Conservation (phyloP, 2,113 vertebrate species). For the Strigops habroptila region DNA sequence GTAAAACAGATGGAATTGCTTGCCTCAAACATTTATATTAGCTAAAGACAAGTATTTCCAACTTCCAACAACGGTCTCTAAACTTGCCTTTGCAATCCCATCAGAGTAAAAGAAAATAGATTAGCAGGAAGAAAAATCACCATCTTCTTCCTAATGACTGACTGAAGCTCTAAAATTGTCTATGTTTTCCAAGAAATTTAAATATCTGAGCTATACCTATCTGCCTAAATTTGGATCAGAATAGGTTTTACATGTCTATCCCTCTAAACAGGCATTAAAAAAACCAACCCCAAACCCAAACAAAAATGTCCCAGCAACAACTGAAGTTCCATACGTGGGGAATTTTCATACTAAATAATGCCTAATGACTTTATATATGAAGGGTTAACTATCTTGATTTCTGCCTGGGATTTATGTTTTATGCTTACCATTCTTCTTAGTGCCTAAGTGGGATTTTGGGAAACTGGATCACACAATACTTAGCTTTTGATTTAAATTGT, state of each 20-base stretch:
- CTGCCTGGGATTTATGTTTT: neutral
- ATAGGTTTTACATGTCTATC: accelerated
- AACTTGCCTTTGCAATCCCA: neutral
- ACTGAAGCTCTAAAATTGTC: neutral
- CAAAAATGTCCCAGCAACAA: neutral
- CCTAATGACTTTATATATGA: neutral
- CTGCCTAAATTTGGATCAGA: neutral
- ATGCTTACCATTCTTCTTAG: neutral
- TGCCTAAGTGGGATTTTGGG: neutral
- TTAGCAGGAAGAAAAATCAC: neutral
- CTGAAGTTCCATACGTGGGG: neutral
- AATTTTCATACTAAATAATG: neutral
- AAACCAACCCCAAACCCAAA: accelerated
- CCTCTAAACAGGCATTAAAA: neutral
- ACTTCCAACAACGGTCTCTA: neutral
- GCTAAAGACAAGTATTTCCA: neutral
- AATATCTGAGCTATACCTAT: neutral
- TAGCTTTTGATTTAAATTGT: neutral
- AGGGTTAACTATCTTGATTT: neutral
- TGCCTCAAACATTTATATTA: neutral
- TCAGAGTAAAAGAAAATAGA: neutral
- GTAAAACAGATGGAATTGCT: neutral
- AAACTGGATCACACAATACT: neutral
- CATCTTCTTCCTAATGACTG: neutral
- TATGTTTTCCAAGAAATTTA: neutral